Percentiles rank a stretch among this genome's conserved stretches.
phyloP scores from a whole-genome alignment of 2,797 vertebrate genomes.

The Loris lydekkerianus region DNA sequence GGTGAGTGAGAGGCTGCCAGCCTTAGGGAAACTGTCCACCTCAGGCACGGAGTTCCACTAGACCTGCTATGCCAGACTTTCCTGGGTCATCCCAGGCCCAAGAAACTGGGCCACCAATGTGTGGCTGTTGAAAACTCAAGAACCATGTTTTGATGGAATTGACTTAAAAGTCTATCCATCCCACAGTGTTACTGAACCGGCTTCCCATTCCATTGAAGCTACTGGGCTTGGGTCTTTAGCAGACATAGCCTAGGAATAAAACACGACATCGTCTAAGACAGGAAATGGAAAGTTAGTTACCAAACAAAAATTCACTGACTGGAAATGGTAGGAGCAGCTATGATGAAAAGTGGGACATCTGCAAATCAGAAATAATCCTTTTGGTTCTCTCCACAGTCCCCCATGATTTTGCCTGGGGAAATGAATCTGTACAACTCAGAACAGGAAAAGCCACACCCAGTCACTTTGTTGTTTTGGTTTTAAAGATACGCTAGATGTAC shows the following conservation, averaged over 20 bases:
- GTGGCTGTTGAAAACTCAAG: not conserved
- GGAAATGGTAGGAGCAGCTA: slow-evolving; percentile 18
- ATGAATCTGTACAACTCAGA: slow-evolving; percentile 36
- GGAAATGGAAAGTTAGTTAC: slow-evolving; percentile 67
- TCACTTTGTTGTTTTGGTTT: slow-evolving; percentile 48
- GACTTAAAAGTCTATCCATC: not conserved
- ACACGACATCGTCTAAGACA: not conserved
- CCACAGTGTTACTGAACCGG: not conserved
- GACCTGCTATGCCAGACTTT: not conserved
- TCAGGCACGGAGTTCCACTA: not conserved
- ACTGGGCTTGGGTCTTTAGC: not conserved
- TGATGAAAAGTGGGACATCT: not conserved
- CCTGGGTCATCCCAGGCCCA: not conserved
- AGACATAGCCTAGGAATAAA: not conserved
- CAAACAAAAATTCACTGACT: not conserved
- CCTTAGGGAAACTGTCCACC: not conserved
- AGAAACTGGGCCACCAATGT: not conserved
- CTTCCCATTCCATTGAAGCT: not conserved
- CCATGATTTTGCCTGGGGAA: not conserved
- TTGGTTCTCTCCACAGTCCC: not conserved
- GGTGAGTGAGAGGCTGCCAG: not conserved
- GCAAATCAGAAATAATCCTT: not conserved
- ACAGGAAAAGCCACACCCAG: slow-evolving; percentile 65
- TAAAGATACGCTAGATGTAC: not conserved
- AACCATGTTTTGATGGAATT: slow-evolving; percentile 48